Conservation (phyloP, 2,113 vertebrate species). For the Piliocolobus tephrosceles region DNA sequence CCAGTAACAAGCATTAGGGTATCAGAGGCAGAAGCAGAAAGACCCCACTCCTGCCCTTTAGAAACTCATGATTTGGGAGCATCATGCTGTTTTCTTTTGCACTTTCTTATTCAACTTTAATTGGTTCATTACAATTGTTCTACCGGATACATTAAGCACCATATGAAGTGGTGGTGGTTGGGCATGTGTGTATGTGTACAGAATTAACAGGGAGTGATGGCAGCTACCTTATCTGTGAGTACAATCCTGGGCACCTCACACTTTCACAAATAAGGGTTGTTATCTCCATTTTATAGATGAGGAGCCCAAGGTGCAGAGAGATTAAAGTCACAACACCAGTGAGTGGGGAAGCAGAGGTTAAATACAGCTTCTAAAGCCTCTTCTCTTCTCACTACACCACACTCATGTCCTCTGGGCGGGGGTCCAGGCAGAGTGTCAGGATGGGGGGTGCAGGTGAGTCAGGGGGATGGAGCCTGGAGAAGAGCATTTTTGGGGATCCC, state of each 20-base stretch:
- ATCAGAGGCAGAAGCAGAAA: background rate
- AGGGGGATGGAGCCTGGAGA: background rate
- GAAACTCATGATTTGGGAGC: background rate
- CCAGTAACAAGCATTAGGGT: background rate
- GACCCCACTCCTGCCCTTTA: background rate
- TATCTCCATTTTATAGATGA: background rate
- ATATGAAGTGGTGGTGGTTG: background rate
- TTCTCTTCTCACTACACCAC: background rate
- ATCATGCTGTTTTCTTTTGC: background rate
- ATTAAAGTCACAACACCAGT: background rate
- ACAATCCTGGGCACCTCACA: background rate
- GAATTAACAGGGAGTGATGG: background rate
- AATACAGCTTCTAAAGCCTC: background rate
- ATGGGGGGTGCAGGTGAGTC: fast-evolving
- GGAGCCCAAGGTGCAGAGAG: background rate
- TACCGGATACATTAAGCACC: background rate
- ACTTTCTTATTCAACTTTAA: background rate
- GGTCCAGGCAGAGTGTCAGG: background rate
- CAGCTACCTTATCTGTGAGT: fast-evolving
- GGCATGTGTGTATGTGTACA: background rate
- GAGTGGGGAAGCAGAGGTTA: background rate
- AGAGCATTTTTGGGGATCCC: fast-evolving
- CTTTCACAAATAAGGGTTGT: background rate
- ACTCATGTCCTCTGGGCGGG: background rate
- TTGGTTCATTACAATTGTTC: background rate